Evolutionary conservation across 2,113 vertebrate species (phyloP), one percentile per base, ranked within the genome.

Genomic region (Cebus imitator): DNA sequence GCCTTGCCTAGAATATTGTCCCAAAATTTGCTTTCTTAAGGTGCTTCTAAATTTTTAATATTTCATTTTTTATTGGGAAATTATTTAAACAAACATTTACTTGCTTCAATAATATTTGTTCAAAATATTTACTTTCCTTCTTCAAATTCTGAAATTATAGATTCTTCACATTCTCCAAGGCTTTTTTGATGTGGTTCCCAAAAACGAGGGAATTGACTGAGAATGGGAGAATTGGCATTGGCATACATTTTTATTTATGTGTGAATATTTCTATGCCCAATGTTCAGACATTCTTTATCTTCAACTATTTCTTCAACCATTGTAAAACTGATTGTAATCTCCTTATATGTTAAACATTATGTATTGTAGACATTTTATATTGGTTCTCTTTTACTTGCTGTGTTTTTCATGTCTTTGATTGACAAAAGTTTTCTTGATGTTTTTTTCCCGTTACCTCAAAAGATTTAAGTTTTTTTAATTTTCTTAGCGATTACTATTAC

Each of bases 71-170:
- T 21, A 91, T 92, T 91, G 87, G 25, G 81, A 50, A 97, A 75
- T 82, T 57, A 75, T 78, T 94, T 79, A 68, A 93, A 88, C 14
- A 81, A 91, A 64, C 37, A 96, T 57, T 91, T 89, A 94, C 57
- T 2, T 21, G 18, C 35, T 80, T 13, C 88, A 48, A 37, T 96
- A 83, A 90, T 18, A 10, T 81, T 96, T 88, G n/a, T 91, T 78
- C 52, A 95, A 78, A 96, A 88, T 89, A 85, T 91, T 88, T 95
- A 48, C 32, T 20, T 86, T 87, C 30, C 6, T 16, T 86, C 13
- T 85, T 72, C 32, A 86, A 82, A 89, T 96, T 97, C 23, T 66
- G 27, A 82, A 91, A 52, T 12, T 35, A 37, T 17, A 40, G n/a
- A 64, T 64, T 91, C 87, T 75, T 30, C 55, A 45, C 85, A 91